Evolutionary conservation across 2,113 vertebrate genomes (phyloP), one percentile per base, ranked within the genome.

Genomic region (Hippocampus comes): DNA sequence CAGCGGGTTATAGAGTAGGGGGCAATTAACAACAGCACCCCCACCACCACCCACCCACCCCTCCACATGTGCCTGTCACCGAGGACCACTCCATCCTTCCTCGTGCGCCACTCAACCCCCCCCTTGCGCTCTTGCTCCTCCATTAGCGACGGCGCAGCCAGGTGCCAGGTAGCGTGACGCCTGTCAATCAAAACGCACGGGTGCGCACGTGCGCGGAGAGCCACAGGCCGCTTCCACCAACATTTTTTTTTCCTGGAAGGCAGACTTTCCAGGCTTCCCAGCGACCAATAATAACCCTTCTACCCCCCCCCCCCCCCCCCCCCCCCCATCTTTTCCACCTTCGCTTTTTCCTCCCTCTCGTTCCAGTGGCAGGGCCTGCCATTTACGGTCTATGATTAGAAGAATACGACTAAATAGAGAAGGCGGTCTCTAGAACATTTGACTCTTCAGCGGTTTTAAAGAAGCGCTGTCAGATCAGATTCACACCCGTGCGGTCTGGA

Each of bases 21-120:
- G 83, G 88, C 81, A 90, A 89, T 90, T 90, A 89, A 87, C 68
- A 3, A 17, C 69, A 71, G 74, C 68, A 61, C 38, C 43, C 64
- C 20, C 30, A 20, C n/a, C 38, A 14, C 17, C 9, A 3, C 51
- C 20, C 20, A 0, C 43, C 0, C 9, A 46, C 30, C 12, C 25
- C n/a, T n/a, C 21, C 61, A 15, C 69, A 46, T 60, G 72, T 67
- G 70, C 71, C 63, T 79, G 84, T 81, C 83, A 84, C 73, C 20
- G 69, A 87, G 84, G 79, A 80, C 68, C 74, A 79, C 87, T 89
- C 81, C 82, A 87, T 87, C 87, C 89, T 78, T 77, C 67, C 70
- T 18, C 27, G 10, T 49, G 66, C 67, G 12, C 69, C 11, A 20
- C 49, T 46, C 41, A 23, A 71, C 7, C 68, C 71, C 43, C 43